Conservation (phyloP, 2,888 invertebrate species). For the Andrena chrysosceles region DNA sequence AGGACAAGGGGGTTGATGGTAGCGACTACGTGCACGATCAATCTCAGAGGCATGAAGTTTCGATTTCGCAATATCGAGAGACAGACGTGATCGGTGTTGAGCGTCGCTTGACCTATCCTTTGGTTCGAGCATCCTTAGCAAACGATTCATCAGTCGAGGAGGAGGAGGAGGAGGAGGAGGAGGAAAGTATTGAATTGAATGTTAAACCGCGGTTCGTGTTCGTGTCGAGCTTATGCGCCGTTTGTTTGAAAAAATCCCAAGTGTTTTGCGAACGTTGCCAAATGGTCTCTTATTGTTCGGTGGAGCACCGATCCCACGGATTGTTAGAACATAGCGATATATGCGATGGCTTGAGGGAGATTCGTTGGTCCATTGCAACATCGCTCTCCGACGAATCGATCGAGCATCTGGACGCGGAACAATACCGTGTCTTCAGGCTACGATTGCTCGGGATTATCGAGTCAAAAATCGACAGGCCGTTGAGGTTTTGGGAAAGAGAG, state of each 20-base stretch:
- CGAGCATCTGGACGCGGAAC: slow-evolving; percentile 86
- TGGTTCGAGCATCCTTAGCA: slow-evolving; percentile 7
- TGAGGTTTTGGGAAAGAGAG: slow-evolving; percentile 90
- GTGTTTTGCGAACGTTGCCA: slow-evolving; percentile 86
- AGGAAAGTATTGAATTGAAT: slow-evolving; percentile 88
- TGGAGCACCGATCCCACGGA: slow-evolving; percentile 88
- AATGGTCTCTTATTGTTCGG: slow-evolving; percentile 88
- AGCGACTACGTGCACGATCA: neutral
- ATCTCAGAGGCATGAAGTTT: neutral
- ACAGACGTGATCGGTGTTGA: slow-evolving; percentile 28
- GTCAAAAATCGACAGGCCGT: slow-evolving; percentile 86
- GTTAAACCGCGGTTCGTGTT: slow-evolving; percentile 89
- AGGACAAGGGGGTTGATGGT: neutral
- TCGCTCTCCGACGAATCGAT: slow-evolving; percentile 81
- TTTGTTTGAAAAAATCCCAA: slow-evolving; percentile 72
- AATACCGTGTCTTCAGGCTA: slow-evolving; percentile 88
- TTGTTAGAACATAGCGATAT: slow-evolving; percentile 87
- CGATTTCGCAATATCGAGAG: neutral
- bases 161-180: slow-evolving; percentile 81
- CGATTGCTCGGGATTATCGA: slow-evolving; percentile 88
- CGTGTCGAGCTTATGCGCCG: slow-evolving; percentile 87
- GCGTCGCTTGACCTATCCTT: slow-evolving; percentile 53
- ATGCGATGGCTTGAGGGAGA: slow-evolving; percentile 87
- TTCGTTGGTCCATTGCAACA: slow-evolving; percentile 86
- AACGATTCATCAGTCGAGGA: neutral